These are phyloP conservation scores for Beris morrisii DNA, from an alignment of 2,888 invertebrate genomes.

Conservation along the genomic window DNA sequence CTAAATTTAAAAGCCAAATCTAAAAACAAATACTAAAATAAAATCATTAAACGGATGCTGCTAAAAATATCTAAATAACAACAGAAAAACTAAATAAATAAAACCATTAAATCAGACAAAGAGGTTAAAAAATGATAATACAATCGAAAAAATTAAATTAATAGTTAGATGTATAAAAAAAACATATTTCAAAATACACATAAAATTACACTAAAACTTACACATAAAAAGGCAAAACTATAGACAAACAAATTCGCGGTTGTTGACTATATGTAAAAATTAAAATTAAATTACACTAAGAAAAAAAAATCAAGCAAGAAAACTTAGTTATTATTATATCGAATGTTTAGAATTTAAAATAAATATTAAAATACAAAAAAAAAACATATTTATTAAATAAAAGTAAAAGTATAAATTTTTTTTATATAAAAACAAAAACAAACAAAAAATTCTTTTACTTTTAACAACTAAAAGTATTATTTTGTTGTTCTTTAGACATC, in stretches of 20 bases:
- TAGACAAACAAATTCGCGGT: slow-evolving; percentile 11
- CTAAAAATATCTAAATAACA: slow-evolving; percentile 5
- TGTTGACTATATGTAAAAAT: slow-evolving; percentile 25
- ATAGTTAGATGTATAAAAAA: background rate
- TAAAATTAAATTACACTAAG: slow-evolving; percentile 9
- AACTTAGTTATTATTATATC: slow-evolving; percentile 33
- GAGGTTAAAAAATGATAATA: slow-evolving; percentile 2
- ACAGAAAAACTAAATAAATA: background rate
- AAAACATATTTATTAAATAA: slow-evolving; percentile 5
- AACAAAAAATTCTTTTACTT: background rate
- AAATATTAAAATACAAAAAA: slow-evolving; percentile 3
- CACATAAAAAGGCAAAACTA: background rate
- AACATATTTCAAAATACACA: background rate
- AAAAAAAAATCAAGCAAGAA: slow-evolving; percentile 14
- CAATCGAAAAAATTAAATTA: background rate
- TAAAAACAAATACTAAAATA: background rate
- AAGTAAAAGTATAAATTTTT: slow-evolving; percentile 1
- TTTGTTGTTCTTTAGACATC: no score
- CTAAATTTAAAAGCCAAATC: slow-evolving; percentile 3
- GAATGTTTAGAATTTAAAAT: background rate
- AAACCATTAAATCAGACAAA: background rate
- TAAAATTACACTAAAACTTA: no score
- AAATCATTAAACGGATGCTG: slow-evolving; percentile 3
- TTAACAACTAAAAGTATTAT: background rate
- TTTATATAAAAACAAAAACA: slow-evolving; percentile 5